Percentiles rank a stretch among this genome's conserved stretches.
These are phyloP conservation scores for Hydra vulgaris DNA, from an alignment of 30 jellyfish, hydroid and myxozoan species.

Conservation along the genomic window DNA sequence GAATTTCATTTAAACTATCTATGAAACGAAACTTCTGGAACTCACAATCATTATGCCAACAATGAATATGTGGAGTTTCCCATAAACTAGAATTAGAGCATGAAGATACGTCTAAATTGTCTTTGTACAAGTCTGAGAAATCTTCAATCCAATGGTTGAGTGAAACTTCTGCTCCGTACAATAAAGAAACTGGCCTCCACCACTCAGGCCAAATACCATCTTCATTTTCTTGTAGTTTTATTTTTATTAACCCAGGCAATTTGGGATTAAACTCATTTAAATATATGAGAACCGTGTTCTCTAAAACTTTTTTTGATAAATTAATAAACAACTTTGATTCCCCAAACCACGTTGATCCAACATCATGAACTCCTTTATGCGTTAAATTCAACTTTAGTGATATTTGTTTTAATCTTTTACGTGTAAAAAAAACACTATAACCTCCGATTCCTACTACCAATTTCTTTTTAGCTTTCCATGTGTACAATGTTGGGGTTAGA, in stretches of 20 bases:
- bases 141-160: not conserved
- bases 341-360: constrained; percentile 32
- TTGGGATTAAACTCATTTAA: constrained; percentile 3
- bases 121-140: not conserved
- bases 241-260: constrained; percentile 11
- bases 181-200: constrained; percentile 12
- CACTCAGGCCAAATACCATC: constrained; percentile 23
- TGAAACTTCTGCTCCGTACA: constrained; percentile 25
- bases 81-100: not conserved
- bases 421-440: constrained; percentile 11
- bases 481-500: constrained; percentile 14
- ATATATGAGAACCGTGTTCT: not conserved
- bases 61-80: not conserved
- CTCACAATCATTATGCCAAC: not conserved
- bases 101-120: not conserved
- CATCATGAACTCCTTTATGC: constrained; percentile 20
- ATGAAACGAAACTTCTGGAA: not conserved
- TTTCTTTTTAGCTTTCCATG: constrained; percentile 1
- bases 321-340: not conserved
- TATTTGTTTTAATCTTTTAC: not conserved
- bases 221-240: not conserved
- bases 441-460: constrained; percentile 9
- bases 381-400: not conserved
- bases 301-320: not conserved
- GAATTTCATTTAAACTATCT: too few relatives aligned